Percentiles rank a stretch among this genome's conserved stretches.
Conservation (phyloP, 2,113 vertebrate genomes). For the Amphilophus citrinellus region DNA sequence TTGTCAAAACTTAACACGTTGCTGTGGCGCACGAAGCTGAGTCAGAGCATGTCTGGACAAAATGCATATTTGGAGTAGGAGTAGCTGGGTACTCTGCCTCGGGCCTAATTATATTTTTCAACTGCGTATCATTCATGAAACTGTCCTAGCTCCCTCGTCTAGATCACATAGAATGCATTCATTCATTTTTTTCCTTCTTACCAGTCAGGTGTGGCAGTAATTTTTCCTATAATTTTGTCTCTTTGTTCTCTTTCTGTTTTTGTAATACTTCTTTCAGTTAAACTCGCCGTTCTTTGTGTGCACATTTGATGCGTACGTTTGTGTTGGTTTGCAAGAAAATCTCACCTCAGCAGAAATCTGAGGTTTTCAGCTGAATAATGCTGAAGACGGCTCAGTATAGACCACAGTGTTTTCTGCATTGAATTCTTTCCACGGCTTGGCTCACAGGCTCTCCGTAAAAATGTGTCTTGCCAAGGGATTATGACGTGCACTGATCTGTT, state of each 20-base stretch:
- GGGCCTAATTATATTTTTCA: slow-evolving; percentile 29
- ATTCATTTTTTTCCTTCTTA: background rate
- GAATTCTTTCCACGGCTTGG: slow-evolving; percentile 35
- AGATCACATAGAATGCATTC: slow-evolving; percentile 12
- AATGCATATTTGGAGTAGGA: slow-evolving; percentile 30
- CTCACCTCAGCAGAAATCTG: slow-evolving; percentile 30
- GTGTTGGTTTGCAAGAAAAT: slow-evolving; percentile 4
- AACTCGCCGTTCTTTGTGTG: background rate
- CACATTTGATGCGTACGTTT: background rate
- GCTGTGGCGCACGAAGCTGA: slow-evolving; percentile 39
- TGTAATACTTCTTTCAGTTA: background rate
- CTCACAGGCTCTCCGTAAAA: slow-evolving; percentile 40
- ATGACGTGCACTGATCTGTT: slow-evolving; percentile 66
- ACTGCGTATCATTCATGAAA: slow-evolving; percentile 37
- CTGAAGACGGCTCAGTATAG: slow-evolving; percentile 26
- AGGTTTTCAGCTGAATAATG: slow-evolving; percentile 43
- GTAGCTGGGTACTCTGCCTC: background rate
- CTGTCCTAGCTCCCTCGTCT: background rate
- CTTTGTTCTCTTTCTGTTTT: background rate
- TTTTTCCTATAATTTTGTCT: background rate
- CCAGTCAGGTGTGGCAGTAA: background rate
- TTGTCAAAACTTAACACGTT: slow-evolving; percentile 57
- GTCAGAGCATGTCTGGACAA: slow-evolving; percentile 60
- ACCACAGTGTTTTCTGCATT: slow-evolving; percentile 38
- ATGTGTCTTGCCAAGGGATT: slow-evolving; percentile 62